Evolutionary conservation across 2,888 invertebrate genomes (phyloP), one percentile per base, ranked within the genome.

Genomic region (Stegana nigrithorax): DNA sequence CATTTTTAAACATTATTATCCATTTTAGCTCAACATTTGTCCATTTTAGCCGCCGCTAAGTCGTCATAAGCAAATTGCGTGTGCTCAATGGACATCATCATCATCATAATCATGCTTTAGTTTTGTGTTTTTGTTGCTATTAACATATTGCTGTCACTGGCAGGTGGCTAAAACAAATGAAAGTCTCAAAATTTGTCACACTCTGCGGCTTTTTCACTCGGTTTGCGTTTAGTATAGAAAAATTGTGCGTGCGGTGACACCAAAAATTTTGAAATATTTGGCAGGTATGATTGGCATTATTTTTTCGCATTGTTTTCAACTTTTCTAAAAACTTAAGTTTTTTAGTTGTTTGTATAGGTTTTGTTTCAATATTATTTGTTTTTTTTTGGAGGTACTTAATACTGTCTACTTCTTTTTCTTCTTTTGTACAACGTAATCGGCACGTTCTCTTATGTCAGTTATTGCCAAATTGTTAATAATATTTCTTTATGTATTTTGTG

Each of bases 401-500:
- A 44, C 8, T 44, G 44, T 44, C 44, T 44, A 8, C 17, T 17
- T n/a, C n/a, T n/a, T n/a, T n/a, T n/a, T n/a, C n/a, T n/a, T n/a
- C n/a, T n/a, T n/a, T n/a, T n/a, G n/a, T n/a, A n/a, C n/a, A n/a
- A n/a, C n/a, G n/a, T n/a, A n/a, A n/a, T n/a, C n/a, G n/a, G n/a
- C n/a, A n/a, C n/a, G n/a, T n/a, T n/a, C n/a, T n/a, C n/a, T 29
- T 64, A 39, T 57, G 57, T 47, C 58, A 64, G 64, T 64, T 27
- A 51, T 51, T 67, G 59, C 50, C 47, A 47, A 50, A 58, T 58
- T 62, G 39, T 59, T 51, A 60, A 56, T 47, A 64, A 36, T 57
- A 45, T 47, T 23, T 58, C 39, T 57, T 64, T 62, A 67, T 76
- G 78, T 73, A 69, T 72, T 64, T 61, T 45, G 67, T 69, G 51